phyloP scores from a whole-genome alignment of 2,797 vertebrate species.

The Sebastes minor region DNA sequence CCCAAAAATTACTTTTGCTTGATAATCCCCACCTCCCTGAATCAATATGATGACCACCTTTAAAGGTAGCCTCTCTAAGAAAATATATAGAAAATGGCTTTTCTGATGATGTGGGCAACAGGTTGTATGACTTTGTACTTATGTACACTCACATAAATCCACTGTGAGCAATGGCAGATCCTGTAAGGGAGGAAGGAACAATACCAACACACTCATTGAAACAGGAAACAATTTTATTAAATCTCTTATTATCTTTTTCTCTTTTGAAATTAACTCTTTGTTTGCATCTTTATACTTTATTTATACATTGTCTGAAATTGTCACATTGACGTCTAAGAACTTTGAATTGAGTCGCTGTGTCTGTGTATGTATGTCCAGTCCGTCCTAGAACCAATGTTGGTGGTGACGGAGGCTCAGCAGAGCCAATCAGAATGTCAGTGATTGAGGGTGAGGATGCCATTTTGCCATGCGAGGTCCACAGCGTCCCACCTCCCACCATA shows the following conservation, averaged over 20 bases:
- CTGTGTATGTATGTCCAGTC: slow-evolving; percentile 78
- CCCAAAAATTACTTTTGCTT: background rate
- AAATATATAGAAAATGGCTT: background rate
- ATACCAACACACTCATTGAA: background rate
- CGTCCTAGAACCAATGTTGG: slow-evolving; percentile 85
- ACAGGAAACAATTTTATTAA: background rate
- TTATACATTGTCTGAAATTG: background rate
- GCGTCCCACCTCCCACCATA: slow-evolving; percentile 91
- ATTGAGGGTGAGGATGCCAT: slow-evolving; percentile 86
- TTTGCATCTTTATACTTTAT: background rate
- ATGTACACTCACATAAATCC: background rate
- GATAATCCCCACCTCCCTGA: background rate
- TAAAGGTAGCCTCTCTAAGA: background rate
- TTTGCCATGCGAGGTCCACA: slow-evolving; percentile 92
- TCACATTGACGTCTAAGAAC: background rate
- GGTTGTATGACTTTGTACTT: background rate
- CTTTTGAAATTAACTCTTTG: background rate
- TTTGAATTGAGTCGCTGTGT: background rate
- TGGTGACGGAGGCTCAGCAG: slow-evolving; percentile 65
- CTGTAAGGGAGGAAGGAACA: background rate
- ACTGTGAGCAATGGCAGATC: background rate
- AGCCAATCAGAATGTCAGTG: slow-evolving; percentile 84
- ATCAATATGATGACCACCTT: background rate
- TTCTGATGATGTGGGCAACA: background rate
- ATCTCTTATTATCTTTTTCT: background rate